Evolutionary conservation across 30 jellyfish, hydroid and myxozoan species (phyloP).

Genomic region (Aurelia sp.): DNA sequence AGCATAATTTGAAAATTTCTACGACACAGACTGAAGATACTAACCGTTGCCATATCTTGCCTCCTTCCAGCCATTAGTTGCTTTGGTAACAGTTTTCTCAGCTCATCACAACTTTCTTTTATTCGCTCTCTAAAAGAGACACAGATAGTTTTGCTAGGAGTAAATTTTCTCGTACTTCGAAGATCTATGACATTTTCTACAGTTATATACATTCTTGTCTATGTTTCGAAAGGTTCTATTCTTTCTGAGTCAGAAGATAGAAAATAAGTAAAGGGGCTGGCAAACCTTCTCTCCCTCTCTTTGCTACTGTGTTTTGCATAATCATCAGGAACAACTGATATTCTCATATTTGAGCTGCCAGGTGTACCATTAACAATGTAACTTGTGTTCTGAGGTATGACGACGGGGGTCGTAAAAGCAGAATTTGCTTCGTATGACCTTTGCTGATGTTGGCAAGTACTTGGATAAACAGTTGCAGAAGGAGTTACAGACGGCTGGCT

Average conservation of each 20-base stretch:
- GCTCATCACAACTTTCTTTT: constrained; percentile 86
- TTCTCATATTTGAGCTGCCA: constrained; percentile 64
- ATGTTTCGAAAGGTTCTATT: too few species aligned
- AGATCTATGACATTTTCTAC: neutral
- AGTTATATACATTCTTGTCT: too few species aligned
- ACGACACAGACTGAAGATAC: too few species aligned
- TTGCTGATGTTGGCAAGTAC: constrained; percentile 18
- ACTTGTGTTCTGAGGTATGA: constrained; percentile 54
- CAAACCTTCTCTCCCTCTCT: constrained; percentile 90
- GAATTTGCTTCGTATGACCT: constrained; percentile 23
- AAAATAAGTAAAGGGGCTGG: too few species aligned
- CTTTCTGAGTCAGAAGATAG: too few species aligned
- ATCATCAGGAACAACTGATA: constrained; percentile 78
- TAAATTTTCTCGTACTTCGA: neutral
- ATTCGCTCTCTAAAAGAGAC: constrained; percentile 73
- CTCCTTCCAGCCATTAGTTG: constrained; percentile 57
- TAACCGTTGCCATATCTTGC: constrained; percentile 94
- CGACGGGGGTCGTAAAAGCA: neutral
- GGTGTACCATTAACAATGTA: constrained; percentile 84
- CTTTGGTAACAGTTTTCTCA: constrained; percentile 79
- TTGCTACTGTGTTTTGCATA: constrained; percentile 80
- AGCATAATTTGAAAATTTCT: too few species aligned
- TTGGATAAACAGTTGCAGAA: constrained; percentile 16
- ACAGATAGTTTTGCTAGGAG: neutral
- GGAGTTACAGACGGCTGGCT: constrained; percentile 11